Evolutionary conservation across 2,797 vertebrate species (phyloP).

Genomic region (Lycodopsis pacificus): DNA sequence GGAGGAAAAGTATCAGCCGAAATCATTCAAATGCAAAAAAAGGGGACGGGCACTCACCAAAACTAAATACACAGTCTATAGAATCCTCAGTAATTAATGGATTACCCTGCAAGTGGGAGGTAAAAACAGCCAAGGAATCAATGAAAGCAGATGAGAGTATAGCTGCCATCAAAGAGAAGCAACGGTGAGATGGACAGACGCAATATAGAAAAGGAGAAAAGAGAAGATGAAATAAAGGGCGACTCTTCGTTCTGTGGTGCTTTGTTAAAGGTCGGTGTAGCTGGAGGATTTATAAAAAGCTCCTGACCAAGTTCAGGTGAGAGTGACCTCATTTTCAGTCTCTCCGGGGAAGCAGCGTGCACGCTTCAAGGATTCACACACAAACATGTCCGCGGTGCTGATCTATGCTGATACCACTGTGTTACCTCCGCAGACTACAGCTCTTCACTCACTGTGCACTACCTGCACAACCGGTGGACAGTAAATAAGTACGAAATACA

Average conservation of each 20-base stretch:
- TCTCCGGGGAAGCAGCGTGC: conserved; percentile 22
- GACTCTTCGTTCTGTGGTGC: conserved; percentile 17
- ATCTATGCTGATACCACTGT: not conserved
- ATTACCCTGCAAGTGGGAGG: conserved; percentile 36
- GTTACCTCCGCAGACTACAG: not conserved
- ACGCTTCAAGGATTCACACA: conserved; percentile 27
- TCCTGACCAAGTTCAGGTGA: conserved; percentile 47
- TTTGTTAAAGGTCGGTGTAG: conserved; percentile 59
- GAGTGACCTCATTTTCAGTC: conserved; percentile 60
- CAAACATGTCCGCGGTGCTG: not conserved
- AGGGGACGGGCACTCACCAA: conserved; percentile 29
- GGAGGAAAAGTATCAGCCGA: conserved; percentile 5
- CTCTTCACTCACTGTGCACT: not conserved
- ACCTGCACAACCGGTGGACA: not conserved
- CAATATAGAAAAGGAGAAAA: not conserved
- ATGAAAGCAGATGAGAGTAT: conserved; percentile 30
- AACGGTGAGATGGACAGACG: conserved; percentile 5
- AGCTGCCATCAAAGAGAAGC: conserved; percentile 19
- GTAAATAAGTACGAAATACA: not conserved
- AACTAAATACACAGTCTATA: conserved; percentile 36
- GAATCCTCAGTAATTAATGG: conserved; percentile 52
- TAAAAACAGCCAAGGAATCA: conserved; percentile 44
- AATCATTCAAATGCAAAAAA: conserved; percentile 42
- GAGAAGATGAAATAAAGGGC: not conserved
- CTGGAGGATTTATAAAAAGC: conserved; percentile 52